Evolutionary conservation across 2,888 invertebrate genomes (phyloP).

Genomic region (Ectobius pallidus): DNA sequence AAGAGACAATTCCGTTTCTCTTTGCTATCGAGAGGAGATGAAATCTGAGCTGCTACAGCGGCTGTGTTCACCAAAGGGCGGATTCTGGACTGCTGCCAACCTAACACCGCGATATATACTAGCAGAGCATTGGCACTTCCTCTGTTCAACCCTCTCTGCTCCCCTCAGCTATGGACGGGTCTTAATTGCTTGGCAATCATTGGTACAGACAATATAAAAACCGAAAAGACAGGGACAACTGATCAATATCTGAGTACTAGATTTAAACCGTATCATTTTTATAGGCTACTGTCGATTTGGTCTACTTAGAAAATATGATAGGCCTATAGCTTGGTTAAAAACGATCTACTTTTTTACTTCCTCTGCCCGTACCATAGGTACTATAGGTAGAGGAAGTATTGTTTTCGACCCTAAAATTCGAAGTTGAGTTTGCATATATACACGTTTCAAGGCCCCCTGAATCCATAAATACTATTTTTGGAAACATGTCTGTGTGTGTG

Average conservation of each 20-base stretch:
- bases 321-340: too few species aligned
- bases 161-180: background rate
- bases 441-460: too few species aligned
- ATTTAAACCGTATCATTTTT: too few species aligned
- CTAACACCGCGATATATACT: background rate
- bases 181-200: background rate
- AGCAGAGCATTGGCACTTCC: background rate
- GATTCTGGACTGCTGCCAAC: background rate
- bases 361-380: too few species aligned
- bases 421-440: too few species aligned
- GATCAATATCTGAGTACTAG: background rate
- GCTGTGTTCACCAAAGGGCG: background rate
- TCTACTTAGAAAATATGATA: too few species aligned
- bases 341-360: too few species aligned
- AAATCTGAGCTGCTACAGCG: background rate
- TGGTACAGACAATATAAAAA: background rate
- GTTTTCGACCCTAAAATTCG: too few species aligned
- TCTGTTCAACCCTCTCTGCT: background rate
- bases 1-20: background rate
- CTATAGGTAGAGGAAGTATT: too few species aligned
- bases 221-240: background rate
- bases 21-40: background rate
- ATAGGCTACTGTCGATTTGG: too few species aligned
- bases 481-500: too few species aligned
- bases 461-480: too few species aligned